A percentile compares a stretch with the other conserved stretches of the same genome.
These are phyloP conservation scores for Neelides sp. DNA, from an alignment of 1,140 invertebrate genomes.

Conservation along the genomic window DNA sequence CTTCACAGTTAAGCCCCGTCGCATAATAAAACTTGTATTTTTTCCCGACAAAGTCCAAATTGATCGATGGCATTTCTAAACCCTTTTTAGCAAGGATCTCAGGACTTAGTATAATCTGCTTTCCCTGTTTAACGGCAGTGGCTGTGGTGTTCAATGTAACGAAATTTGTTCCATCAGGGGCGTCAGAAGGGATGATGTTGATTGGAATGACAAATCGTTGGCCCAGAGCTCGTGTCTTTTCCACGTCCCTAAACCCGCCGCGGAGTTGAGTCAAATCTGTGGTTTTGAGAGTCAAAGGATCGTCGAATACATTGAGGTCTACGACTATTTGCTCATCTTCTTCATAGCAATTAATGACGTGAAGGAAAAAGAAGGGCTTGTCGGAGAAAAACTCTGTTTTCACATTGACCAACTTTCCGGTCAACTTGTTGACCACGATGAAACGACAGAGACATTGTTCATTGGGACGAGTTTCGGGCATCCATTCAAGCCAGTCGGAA, in stretches of 20 bases:
- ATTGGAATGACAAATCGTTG: slow-evolving; percentile 34
- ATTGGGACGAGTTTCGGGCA: slow-evolving; percentile 35
- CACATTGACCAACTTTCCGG: slow-evolving; percentile 37
- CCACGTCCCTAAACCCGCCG: too few species aligned
- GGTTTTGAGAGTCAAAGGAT: too few species aligned
- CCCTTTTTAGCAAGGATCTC: slow-evolving; percentile 25
- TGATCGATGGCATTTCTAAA: slow-evolving; percentile 36
- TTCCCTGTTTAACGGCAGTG: slow-evolving; percentile 27
- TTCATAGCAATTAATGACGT: slow-evolving; percentile 45
- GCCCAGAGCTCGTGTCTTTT: slow-evolving; percentile 19
- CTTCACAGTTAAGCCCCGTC: too few species aligned
- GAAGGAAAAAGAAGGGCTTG: slow-evolving; percentile 42
- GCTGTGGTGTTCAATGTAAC: slow-evolving; percentile 22
- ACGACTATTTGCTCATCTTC: slow-evolving; percentile 37
- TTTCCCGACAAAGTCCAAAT: slow-evolving; percentile 33
- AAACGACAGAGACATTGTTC: slow-evolving; percentile 39
- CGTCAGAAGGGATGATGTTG: slow-evolving; percentile 13
- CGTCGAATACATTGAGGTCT: not conserved
- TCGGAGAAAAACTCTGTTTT: slow-evolving; percentile 35
- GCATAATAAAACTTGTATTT: slow-evolving; percentile 33
- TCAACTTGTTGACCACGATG: slow-evolving; percentile 37
- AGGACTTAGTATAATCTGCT: slow-evolving; percentile 25
- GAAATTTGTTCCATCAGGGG: slow-evolving; percentile 17
- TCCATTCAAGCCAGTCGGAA: slow-evolving; percentile 40
- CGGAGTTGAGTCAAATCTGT: too few species aligned